Evolutionary conservation across 2,888 invertebrate genomes (phyloP).

Genomic region (Esperia sulphurella): DNA sequence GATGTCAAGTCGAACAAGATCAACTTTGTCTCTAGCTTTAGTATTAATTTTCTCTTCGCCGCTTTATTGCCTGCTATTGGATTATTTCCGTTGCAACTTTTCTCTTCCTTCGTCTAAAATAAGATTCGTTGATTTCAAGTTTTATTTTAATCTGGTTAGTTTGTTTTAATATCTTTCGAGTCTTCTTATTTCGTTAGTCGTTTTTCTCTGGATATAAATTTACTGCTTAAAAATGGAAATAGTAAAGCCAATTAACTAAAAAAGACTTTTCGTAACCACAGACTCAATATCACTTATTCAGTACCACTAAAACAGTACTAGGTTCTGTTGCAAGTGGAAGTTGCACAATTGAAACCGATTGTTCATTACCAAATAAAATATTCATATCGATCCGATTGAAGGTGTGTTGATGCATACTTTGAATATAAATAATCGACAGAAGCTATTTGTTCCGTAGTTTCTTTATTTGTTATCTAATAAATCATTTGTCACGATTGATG

Average conservation of each 20-base stretch:
- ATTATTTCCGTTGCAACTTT: conserved; percentile 64
- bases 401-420: conserved; percentile 46
- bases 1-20: conserved; percentile 63
- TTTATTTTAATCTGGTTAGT: conserved; percentile 36
- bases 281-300: neutral
- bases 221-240: no score
- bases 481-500: conserved; percentile 47
- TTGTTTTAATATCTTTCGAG: conserved; percentile 24
- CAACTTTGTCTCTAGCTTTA: conserved; percentile 59
- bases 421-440: conserved; percentile 50
- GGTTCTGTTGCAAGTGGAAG: neutral
- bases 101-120: conserved; percentile 52
- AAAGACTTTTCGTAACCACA: no score
- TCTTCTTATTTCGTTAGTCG: neutral
- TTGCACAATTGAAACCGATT: conserved; percentile 3
- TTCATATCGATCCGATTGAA: conserved; percentile 20
- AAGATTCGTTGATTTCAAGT: conserved; percentile 37
- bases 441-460: conserved; percentile 57
- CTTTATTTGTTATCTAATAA: conserved; percentile 48
- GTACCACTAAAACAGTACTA: neutral
- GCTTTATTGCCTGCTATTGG: conserved; percentile 66
- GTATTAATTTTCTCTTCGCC: conserved; percentile 68
- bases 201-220: neutral
- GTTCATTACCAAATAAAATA: conserved; percentile 10
- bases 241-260: no score